These are phyloP conservation scores for Deroplatys truncata DNA, from an alignment of 2,888 invertebrate genomes.

Conservation along the genomic window DNA sequence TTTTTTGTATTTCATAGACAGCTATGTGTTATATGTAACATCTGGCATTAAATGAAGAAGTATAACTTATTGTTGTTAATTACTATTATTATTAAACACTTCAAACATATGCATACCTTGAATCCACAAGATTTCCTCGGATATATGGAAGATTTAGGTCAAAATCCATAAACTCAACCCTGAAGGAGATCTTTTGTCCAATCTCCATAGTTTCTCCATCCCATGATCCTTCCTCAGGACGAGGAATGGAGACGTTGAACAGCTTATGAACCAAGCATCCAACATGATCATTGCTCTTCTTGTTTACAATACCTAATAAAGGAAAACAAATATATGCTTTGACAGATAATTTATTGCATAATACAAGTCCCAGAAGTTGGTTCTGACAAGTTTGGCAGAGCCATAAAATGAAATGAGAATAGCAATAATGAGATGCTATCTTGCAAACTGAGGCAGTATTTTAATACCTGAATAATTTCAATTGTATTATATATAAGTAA, in stretches of 20 bases:
- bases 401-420: too few species aligned
- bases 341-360: background rate
- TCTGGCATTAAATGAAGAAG: too few species aligned
- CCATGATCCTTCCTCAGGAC: conserved; percentile 44
- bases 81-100: background rate
- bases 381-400: too few species aligned
- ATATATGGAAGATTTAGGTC: conserved; percentile 60
- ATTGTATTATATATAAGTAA: too few species aligned
- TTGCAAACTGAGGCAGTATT: too few species aligned
- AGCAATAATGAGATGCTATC: too few species aligned
- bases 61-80: too few species aligned
- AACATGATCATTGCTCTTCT: conserved; percentile 61
- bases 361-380: too few species aligned
- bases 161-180: conserved; percentile 55
- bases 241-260: conserved; percentile 62
- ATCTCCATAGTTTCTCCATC: conserved; percentile 52
- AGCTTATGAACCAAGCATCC: conserved; percentile 64
- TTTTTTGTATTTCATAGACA: too few species aligned
- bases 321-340: background rate
- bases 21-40: too few species aligned
- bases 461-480: too few species aligned
- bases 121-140: conserved; percentile 50
- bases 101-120: background rate
- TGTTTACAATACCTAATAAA: conserved; percentile 57
- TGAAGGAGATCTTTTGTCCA: conserved; percentile 59